Conservation (phyloP, 2,113 vertebrate species). For the Triplophysa rosa region DNA sequence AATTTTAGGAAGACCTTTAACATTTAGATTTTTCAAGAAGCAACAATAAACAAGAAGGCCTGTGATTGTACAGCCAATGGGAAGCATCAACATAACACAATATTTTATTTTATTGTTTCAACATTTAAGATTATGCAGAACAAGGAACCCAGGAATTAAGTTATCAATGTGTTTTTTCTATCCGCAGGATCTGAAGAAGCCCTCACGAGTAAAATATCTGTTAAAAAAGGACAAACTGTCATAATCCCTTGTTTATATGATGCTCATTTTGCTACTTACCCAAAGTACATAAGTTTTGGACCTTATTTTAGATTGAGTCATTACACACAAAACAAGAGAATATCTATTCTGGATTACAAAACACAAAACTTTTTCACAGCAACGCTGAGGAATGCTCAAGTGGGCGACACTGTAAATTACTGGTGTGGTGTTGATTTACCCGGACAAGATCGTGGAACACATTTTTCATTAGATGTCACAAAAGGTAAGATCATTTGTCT, state of each 20-base stretch:
- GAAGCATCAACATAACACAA: no score
- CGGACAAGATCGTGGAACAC: rapidly evolving
- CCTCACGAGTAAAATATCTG: not conserved
- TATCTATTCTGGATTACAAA: not conserved
- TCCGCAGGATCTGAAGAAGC: conserved; percentile 10
- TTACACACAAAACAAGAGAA: rapidly evolving
- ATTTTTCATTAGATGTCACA: not conserved
- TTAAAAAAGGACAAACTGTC: conserved; percentile 29
- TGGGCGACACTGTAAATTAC: not conserved
- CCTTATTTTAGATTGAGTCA: rapidly evolving
- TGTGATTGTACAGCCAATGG: no score
- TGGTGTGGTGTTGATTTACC: not conserved
- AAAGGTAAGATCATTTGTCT: conserved; percentile 3
- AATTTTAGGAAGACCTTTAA: no score
- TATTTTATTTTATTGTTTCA: no score
- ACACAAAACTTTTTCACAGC: not conserved
- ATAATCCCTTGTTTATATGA: conserved; percentile 41
- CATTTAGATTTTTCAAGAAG: no score
- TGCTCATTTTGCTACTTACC: not conserved
- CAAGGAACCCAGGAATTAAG: no score
- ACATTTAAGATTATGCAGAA: no score
- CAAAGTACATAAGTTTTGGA: conserved; percentile 25
- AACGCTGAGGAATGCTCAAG: not conserved
- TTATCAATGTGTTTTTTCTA: not conserved
- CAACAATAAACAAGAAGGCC: no score